phyloP scores from a whole-genome alignment of 2,113 vertebrate species.

The Microtus oregoni region DNA sequence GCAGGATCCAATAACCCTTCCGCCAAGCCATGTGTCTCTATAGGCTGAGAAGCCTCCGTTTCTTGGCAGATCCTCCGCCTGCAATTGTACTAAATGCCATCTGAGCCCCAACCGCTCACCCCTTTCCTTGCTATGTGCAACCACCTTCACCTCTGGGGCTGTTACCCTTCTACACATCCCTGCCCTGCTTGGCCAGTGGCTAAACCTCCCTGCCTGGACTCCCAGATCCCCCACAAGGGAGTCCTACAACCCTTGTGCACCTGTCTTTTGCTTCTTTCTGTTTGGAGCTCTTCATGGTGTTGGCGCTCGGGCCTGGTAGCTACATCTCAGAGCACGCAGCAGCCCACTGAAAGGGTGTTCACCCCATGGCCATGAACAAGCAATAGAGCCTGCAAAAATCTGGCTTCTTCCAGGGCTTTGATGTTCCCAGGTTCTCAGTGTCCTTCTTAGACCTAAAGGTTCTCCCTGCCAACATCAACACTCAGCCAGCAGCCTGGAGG shows the following conservation, averaged over 20 bases:
- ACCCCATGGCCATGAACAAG: neutral
- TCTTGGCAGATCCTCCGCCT: conserved; percentile 7
- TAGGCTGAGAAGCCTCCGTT: neutral
- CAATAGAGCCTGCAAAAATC: accelerated
- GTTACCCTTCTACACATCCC: neutral
- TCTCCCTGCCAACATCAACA: neutral
- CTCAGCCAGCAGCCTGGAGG: neutral
- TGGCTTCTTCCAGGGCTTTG: neutral
- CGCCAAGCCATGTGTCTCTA: conserved; percentile 2
- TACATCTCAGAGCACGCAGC: neutral
- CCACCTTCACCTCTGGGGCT: neutral
- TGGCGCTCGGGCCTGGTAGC: neutral
- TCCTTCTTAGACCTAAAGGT: neutral
- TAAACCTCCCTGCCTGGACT: neutral
- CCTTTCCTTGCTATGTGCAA: neutral
- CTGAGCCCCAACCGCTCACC: neutral
- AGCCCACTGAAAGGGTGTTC: neutral
- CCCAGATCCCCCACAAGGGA: neutral
- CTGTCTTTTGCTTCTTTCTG: neutral
- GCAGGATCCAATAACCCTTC: neutral
- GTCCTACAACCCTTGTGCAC: neutral
- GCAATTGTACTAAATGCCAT: neutral
- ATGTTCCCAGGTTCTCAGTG: neutral
- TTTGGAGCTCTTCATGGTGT: neutral
- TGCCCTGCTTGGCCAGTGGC: neutral